phyloP scores from a whole-genome alignment of 2,797 vertebrate species.

The Melanitta fusca region DNA sequence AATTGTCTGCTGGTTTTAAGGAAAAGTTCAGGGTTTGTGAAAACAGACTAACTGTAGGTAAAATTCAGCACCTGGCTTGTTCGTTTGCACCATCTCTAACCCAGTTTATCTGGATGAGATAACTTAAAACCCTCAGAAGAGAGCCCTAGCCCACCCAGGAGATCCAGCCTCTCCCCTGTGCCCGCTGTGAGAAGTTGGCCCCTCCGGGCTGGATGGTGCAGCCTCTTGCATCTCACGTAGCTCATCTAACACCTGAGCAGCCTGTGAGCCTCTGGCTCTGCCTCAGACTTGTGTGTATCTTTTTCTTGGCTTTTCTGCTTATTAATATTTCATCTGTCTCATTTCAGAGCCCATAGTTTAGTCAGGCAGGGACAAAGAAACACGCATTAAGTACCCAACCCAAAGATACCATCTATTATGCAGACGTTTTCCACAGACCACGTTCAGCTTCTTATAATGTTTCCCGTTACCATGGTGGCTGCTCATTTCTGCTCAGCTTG shows the following conservation, averaged over 20 bases:
- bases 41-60: background rate
- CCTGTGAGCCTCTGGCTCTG: background rate
- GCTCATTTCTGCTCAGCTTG: background rate
- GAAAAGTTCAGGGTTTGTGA: background rate
- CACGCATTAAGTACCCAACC: background rate
- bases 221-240: background rate
- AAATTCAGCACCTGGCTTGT: background rate
- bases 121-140: background rate
- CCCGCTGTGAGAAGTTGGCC: background rate
- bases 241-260: background rate
- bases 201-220: background rate
- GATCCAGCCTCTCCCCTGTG: background rate
- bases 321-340: constrained; percentile 56
- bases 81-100: background rate
- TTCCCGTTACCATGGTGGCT: background rate
- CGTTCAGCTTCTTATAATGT: background rate
- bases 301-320: background rate
- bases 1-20: background rate
- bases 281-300: background rate
- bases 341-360: background rate
- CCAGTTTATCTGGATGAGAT: background rate
- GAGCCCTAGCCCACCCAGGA: accelerated
- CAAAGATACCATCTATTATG: constrained; percentile 21
- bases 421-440: constrained; percentile 37
- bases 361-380: background rate